These are phyloP conservation scores for Agrenia bidenticulata DNA, from an alignment of 2,888 invertebrate species.

Conservation along the genomic window DNA sequence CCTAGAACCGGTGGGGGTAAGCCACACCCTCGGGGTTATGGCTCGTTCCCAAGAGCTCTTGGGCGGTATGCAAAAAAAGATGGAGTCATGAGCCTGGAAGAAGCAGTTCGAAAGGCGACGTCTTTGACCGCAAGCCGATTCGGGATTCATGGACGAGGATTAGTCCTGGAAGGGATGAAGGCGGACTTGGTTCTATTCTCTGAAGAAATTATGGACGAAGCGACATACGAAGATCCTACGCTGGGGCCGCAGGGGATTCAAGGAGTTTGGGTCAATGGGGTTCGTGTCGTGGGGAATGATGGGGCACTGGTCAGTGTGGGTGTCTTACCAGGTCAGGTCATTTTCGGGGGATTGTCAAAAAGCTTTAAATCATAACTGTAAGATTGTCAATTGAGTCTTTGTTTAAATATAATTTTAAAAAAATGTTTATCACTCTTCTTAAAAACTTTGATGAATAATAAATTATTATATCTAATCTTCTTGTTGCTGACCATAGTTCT, in stretches of 20 bases:
- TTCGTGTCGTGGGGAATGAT: conserved; percentile 37
- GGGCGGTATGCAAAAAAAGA: conserved; percentile 40
- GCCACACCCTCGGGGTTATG: conserved; percentile 49
- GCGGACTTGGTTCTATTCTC: conserved; percentile 48
- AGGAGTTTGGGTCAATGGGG: conserved; percentile 49
- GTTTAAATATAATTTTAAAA: too few relatives aligned
- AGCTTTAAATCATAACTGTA: too few relatives aligned
- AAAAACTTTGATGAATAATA: background rate
- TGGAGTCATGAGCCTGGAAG: conserved; percentile 40
- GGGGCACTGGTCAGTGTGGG: conserved; percentile 30
- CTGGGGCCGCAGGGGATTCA: conserved; percentile 33
- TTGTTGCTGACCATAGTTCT: conserved; percentile 12
- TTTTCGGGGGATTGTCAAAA: background rate
- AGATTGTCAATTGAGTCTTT: too few relatives aligned
- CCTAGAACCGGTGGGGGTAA: conserved; percentile 45
- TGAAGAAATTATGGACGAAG: conserved; percentile 38
- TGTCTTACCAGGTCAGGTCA: conserved; percentile 14
- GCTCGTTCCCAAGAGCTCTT: conserved; percentile 47
- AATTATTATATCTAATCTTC: background rate
- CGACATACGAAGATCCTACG: conserved; percentile 46
- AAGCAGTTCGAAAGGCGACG: conserved; percentile 46
- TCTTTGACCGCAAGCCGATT: conserved; percentile 43
- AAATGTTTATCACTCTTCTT: background rate
- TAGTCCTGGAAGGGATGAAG: conserved; percentile 33
- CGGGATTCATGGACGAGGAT: conserved; percentile 39